Conservation (phyloP, 2,797 vertebrate genomes). For the Spea hammondii region DNA sequence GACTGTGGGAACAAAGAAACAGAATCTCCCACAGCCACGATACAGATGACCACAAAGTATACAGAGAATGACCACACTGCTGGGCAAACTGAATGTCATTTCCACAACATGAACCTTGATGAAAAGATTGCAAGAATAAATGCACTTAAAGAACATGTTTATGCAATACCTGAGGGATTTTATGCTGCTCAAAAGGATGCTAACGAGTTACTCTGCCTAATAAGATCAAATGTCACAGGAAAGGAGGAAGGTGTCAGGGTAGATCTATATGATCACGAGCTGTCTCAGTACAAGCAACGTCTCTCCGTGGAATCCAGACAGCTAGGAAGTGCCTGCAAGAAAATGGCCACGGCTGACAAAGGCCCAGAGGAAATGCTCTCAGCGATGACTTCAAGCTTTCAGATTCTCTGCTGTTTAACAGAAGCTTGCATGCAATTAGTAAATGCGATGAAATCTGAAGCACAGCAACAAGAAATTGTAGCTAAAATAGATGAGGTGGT, state of each 20-base stretch:
- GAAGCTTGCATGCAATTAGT: slow-evolving; percentile 91
- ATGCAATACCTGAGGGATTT: slow-evolving; percentile 85
- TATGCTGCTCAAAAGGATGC: slow-evolving; percentile 85
- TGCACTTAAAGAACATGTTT: slow-evolving; percentile 84
- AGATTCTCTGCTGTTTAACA: slow-evolving; percentile 89
- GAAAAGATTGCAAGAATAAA: slow-evolving; percentile 75
- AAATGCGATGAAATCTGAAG: slow-evolving; percentile 79
- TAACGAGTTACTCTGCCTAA: slow-evolving; percentile 82
- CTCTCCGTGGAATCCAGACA: slow-evolving; percentile 85
- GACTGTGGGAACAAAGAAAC: slow-evolving; percentile 57
- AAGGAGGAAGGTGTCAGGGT: slow-evolving; percentile 66
- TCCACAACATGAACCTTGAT: slow-evolving; percentile 73
- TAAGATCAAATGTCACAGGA: slow-evolving; percentile 72
- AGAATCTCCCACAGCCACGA: slow-evolving; percentile 55
- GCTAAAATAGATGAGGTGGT: slow-evolving; percentile 83
- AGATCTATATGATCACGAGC: slow-evolving; percentile 70
- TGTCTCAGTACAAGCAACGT: slow-evolving; percentile 79
- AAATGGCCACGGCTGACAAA: slow-evolving; percentile 83
- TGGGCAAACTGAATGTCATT: slow-evolving; percentile 60
- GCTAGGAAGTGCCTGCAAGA: slow-evolving; percentile 84
- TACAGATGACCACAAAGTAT: slow-evolving; percentile 61
- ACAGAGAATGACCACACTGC: slow-evolving; percentile 60
- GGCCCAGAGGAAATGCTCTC: slow-evolving; percentile 87
- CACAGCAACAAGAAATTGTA: slow-evolving; percentile 78
- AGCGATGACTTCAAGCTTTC: slow-evolving; percentile 91